Evolutionary conservation across 2,888 invertebrate species (phyloP).

Genomic region (Adineta ricciae): DNA sequence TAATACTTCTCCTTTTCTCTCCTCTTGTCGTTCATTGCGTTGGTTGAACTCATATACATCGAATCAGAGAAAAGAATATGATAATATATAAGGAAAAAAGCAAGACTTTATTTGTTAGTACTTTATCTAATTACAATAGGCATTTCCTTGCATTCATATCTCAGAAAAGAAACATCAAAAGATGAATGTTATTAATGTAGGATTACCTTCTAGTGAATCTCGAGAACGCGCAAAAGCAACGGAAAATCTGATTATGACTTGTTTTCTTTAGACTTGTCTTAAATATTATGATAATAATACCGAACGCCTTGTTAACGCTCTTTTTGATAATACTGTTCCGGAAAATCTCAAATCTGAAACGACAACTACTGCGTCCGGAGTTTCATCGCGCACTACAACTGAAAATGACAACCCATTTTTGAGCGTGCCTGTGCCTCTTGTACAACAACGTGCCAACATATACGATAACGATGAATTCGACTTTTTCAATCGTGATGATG

Average conservation of each 20-base stretch:
- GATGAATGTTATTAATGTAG: not conserved
- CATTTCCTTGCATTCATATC: not conserved
- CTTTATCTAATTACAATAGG: not conserved
- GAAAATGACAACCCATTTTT: not conserved
- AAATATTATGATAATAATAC: constrained; percentile 27
- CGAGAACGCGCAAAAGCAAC: not conserved
- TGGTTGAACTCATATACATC: not conserved
- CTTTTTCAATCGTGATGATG: constrained; percentile 60
- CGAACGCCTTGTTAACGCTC: constrained; percentile 25
- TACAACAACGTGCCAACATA: constrained; percentile 56
- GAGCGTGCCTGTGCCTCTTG: not conserved
- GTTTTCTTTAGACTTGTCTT: constrained; percentile 23
- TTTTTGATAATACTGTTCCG: constrained; percentile 27
- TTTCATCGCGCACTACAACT: not conserved
- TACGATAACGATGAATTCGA: constrained; percentile 69
- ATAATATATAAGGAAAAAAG: not conserved
- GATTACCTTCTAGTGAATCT: not conserved
- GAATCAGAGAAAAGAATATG: not conserved
- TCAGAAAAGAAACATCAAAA: not conserved
- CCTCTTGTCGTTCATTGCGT: not conserved
- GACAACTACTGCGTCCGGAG: not conserved
- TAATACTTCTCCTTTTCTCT: not conserved
- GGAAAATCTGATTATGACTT: not conserved
- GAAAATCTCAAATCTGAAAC: not conserved
- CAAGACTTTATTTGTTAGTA: not conserved